Base-by-base conservation (phyloP, 2,797 vertebrate genomes). In the Takifugu rubripes region DNA sequence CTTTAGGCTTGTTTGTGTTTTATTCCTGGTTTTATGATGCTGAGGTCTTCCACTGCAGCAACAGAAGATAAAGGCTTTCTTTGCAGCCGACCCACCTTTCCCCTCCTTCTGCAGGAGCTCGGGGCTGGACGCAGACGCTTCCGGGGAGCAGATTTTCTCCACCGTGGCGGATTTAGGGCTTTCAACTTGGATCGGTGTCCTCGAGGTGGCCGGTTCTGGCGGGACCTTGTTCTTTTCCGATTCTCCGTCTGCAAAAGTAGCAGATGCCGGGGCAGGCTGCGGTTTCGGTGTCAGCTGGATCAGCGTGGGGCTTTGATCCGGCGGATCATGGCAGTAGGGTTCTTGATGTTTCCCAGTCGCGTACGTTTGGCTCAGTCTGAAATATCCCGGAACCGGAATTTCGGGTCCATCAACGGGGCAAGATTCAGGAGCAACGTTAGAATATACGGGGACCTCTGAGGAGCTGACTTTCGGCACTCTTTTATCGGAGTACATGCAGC, bases 401-500 rank as follows among this genome's bases (percentile, higher is more conserved):
- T 99, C 96, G 14, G 97, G 94, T 84, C 94, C 96, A 60, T 98
- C 96, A 83, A 92, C 90, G 44, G 94, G 87, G 78, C 94, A 96
- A 51, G 94, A 89, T 72, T 99, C 95, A 29, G 95, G 89, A 70
- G 94, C 89, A 81, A 95, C 86, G 88, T 90, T 95, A 82, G 95
- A 92, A 87, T 96, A 98, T 70, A 93, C 91, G 81, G 93, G 92
- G 84, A 94, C 91, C 70, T 96, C 94, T 75, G 94, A 83, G 75
- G 94, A 90, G 90, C 89, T 93, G 85, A 94, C 93, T 93, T 98
- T 97, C 79, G 79, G 84, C 5, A 93, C 90, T 90, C 94, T 92
- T 90, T 98, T 99, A 91, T 99, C 96, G 78, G 97, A 95, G 91
- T 95, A 99, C 97, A 99, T 98, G 91, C 97, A 99, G 94, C 96